Evolutionary conservation across 2,888 invertebrate genomes (phyloP), one percentile per base, ranked within the genome.

Genomic region (Drosophila pseudotakahashii): DNA sequence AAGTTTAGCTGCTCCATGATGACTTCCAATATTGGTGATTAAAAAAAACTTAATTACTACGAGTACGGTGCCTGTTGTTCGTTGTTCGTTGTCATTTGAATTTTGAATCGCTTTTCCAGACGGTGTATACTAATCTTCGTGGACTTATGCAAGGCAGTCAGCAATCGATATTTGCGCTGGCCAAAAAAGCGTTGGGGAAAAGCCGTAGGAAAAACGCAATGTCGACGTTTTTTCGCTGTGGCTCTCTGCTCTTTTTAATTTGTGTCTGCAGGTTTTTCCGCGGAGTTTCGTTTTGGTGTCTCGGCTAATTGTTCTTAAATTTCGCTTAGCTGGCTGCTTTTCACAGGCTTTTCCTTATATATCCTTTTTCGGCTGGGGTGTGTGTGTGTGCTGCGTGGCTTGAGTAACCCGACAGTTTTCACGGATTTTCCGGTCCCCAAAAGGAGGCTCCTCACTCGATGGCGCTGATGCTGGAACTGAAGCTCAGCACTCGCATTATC

Each of bases 71-170:
- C 30, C 10, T 14, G 47, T 14, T 30, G 14, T 81, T 19, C 61
- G 39, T 42, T 76, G 60, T 59, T 72, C 61, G 39, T 42, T 76
- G 60, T 59, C 66, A 53, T 68, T 63, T 45, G 45, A 36, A 30
- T 59, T 30, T 30, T 30, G 30, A 30, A 30, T 30, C 30, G 30
- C 30, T 30, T 30, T 30, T 30, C 30, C 30, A 30, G 30, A 30
- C 30, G 30, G 30, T 30, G 70, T 70, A 77, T 54, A 76, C 75
- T 71, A 75, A 83, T 78, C 76, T 85, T 73, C 30, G 51, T 64
- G 85, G 88, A 89, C 89, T 89, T 89, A 89, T 88, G 88, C 88
- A 88, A 88, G 88, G 89, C 85, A 81, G 66, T 42, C 88, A 82
- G 77, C 85, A 88, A 88, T 88, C 88, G 88, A 88, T 88, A 87